Evolutionary conservation across 2,888 invertebrate species (phyloP), one percentile per base, ranked within the genome.

Genomic region (Cenopis cana): DNA sequence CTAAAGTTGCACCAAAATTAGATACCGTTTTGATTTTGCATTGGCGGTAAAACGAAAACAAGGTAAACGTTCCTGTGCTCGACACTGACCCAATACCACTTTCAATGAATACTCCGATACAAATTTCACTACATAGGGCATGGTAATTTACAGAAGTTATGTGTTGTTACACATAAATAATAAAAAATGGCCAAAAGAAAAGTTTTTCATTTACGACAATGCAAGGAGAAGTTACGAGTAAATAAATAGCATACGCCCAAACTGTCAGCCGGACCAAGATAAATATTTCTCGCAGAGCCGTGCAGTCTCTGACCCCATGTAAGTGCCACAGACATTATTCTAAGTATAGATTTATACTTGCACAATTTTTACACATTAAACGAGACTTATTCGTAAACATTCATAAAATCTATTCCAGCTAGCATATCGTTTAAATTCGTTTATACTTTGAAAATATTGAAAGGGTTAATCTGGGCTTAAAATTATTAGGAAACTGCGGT

Each of bases 161-260:
- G n/a, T n/a, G n/a, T n/a, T 55, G 12, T 29, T 8, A 5, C 0
- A n/a, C n/a, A 29, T 12, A 24, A 55, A n/a, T 29, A 55, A 29
- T 12, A 24, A 55, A n/a, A 55, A 55, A n/a, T 9, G 8, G 29
- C 29, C 55, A 55, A 29, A 55, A 55, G 55, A 67, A 65, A 67
- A 50, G 36, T 36, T 55, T 59, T 49, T 38, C 36, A 59, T 59
- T 36, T 17, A 38, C 50, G 59, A 59, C 20, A 67, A 67, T 67
- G 57, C 17, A 67, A 36, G 29, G 57, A 49, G 52, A 55, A 54
- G 36, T 46, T 60, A n/a, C n/a, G n/a, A n/a, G n/a, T n/a, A 29
- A 60, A 68, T 68, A 60, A 54, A 68, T 60, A 60, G 52, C 68
- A 24, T 41, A 60, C 54, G 68, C 60, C 41, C 68, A 54, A 49